Percentiles rank a stretch among this genome's conserved stretches.
Evolutionary conservation across 30 jellyfish, hydroid and myxozoan species (phyloP).

Genomic region (Clytia hemisphaerica): DNA sequence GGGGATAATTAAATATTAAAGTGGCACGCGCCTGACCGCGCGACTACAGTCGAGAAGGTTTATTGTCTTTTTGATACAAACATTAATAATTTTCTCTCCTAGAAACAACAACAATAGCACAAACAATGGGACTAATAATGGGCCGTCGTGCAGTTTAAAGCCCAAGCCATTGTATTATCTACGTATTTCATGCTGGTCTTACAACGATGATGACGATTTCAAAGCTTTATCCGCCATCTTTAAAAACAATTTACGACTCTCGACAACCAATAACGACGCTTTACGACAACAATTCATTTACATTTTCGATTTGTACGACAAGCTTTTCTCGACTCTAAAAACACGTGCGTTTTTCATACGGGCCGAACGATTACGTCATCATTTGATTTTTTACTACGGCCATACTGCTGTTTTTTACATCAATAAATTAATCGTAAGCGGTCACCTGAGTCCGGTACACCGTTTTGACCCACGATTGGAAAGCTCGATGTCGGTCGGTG

Average conservation of each 20-base stretch:
- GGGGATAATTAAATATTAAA: too few species aligned
- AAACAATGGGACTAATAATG: too few species aligned
- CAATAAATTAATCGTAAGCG: slow-evolving; percentile 31
- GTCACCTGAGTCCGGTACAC: background rate
- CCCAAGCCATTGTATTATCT: too few species aligned
- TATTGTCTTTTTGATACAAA: too few species aligned
- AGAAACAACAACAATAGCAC: too few species aligned
- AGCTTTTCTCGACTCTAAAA: slow-evolving; percentile 16
- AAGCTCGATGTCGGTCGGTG: slow-evolving; percentile 22
- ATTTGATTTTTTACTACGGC: slow-evolving; percentile 25
- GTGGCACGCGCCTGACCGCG: too few species aligned
- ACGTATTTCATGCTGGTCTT: slow-evolving; percentile 29
- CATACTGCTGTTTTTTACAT: slow-evolving; percentile 32
- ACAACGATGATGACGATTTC: slow-evolving; percentile 18
- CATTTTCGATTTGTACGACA: slow-evolving; percentile 17
- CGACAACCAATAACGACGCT: background rate
- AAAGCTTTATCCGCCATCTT: background rate
- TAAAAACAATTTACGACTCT: slow-evolving; percentile 4
- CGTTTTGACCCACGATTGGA: slow-evolving; percentile 9
- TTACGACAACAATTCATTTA: slow-evolving; percentile 10
- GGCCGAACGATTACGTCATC: slow-evolving; percentile 32
- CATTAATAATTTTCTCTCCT: too few species aligned
- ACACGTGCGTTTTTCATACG: slow-evolving; percentile 20
- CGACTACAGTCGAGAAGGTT: too few species aligned
- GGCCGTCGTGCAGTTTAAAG: too few species aligned